Evolutionary conservation across 2,888 invertebrate genomes (phyloP).

Genomic region (Atherix ibis): DNA sequence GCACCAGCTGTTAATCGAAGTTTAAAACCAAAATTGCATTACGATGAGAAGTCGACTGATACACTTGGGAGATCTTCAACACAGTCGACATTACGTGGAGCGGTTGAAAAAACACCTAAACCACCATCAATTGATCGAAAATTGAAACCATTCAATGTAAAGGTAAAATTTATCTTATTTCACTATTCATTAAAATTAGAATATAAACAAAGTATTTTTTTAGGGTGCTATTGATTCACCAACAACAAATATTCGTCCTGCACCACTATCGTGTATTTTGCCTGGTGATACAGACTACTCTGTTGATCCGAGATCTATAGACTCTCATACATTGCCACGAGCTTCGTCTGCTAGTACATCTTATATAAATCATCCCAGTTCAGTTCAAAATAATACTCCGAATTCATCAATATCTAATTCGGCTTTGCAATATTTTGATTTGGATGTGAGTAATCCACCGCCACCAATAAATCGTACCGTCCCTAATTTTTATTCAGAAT

Average conservation of each 20-base stretch:
- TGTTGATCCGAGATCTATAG: slow-evolving; percentile 14
- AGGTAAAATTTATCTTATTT: slow-evolving; percentile 23
- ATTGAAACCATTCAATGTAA: slow-evolving; percentile 40
- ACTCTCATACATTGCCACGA: slow-evolving; percentile 27
- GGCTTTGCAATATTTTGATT: slow-evolving; percentile 66
- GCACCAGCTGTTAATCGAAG: slow-evolving; percentile 67
- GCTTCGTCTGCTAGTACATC: slow-evolving; percentile 19
- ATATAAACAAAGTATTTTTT: not conserved
- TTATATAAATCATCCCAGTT: not conserved
- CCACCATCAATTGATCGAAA: slow-evolving; percentile 47
- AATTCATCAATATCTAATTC: slow-evolving; percentile 15
- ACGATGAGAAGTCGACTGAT: slow-evolving; percentile 23
- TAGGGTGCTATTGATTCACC: too few relatives aligned
- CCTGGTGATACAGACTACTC: slow-evolving; percentile 17
- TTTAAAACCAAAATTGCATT: slow-evolving; percentile 46
- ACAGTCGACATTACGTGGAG: not conserved
- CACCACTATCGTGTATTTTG: slow-evolving; percentile 24
- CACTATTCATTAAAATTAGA: not conserved
- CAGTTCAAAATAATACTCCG: slow-evolving; percentile 1
- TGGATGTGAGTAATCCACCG: slow-evolving; percentile 47
- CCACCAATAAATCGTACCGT: slow-evolving; percentile 18
- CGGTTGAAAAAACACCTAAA: slow-evolving; percentile 12
- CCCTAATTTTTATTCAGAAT: not conserved
- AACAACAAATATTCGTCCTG: slow-evolving; percentile 17
- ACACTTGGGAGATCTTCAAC: slow-evolving; percentile 4